Conservation (phyloP, 1,140 invertebrate genomes). For the Leptinotarsa undecemlineata region DNA sequence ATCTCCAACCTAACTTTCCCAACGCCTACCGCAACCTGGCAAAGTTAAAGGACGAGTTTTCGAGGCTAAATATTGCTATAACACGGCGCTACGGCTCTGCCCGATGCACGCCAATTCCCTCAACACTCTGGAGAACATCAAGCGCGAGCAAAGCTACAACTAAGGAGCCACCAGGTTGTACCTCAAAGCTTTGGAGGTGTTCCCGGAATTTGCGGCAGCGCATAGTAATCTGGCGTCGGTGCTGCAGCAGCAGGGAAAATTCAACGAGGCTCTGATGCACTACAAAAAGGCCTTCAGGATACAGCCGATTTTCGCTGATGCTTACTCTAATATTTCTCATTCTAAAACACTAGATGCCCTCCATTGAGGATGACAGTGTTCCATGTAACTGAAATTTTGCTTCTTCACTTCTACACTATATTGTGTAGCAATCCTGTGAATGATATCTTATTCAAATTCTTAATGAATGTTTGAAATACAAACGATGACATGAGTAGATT, state of each 20-base stretch:
- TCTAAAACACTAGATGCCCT: too few relatives aligned
- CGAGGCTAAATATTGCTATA: conserved; percentile 98
- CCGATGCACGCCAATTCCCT: conserved; percentile 98
- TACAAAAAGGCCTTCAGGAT: conserved; percentile 98
- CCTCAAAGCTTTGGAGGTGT: conserved; percentile 79
- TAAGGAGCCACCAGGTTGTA: conserved; percentile 96
- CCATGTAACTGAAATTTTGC: too few relatives aligned
- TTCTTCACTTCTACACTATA: too few relatives aligned
- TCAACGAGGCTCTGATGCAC: conserved; percentile 96
- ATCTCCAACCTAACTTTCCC: conserved; percentile 97
- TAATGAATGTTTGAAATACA: too few relatives aligned
- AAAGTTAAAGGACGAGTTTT: conserved; percentile 95
- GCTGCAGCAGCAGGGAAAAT: conserved; percentile 95
- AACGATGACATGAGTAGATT: too few relatives aligned
- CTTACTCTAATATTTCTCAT: conserved; percentile 90
- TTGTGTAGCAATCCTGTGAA: too few relatives aligned
- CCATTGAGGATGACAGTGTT: too few relatives aligned
- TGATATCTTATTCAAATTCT: too few relatives aligned
- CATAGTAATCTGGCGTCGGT: conserved; percentile 98
- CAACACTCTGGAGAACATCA: conserved; percentile 96
- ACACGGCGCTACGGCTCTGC: conserved; percentile 91
- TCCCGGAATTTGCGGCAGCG: conserved; percentile 98
- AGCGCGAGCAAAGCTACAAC: conserved; percentile 88
- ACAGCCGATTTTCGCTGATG: conserved; percentile 93
- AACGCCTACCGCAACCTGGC: conserved; percentile 99